Base-by-base conservation (phyloP, 2,888 invertebrate species). In the Tuta absoluta region DNA sequence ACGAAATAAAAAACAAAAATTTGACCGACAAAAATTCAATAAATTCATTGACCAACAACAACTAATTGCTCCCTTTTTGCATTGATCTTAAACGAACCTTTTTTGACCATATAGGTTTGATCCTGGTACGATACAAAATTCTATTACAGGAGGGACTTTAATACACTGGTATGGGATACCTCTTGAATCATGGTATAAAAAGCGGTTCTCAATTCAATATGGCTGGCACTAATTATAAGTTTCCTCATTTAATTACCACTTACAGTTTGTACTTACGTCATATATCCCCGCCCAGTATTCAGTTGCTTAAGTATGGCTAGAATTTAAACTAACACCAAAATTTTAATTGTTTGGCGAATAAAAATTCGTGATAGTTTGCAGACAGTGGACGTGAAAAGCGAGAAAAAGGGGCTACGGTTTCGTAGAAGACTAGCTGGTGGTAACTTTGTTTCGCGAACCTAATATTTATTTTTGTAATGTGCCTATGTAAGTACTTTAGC, bases 251-350 rank as follows among this genome's bases (percentile, higher is more conserved):
- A 87, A 88, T 89, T 89, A 87, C 81, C 81, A 78, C 78, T 76
- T 82, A 72, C 72, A 81, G 84, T 85, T 84, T 85, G 80, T 86
- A 80, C 79, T 82, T 77, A 83, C 83, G 86, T 84, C 86, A 84
- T 70, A 72, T 75, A 69, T 73, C 83, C 79, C 86, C 90, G 88
- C 90, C 90, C 86, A 78, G 72, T 75, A 78, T 80, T 81, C 79
- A 79, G 73, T 51, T 56, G 72, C 69, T 73, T 72, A 74, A 79
- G 77, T 75, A 77, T 78, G 74, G 74, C 73, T 72, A n/a, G 56
- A 10, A 33, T 56, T 56, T 56, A 56, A 17, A 10, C 0, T 1
- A 28, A 2, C 17, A 33, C 10, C 33, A 17, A 1, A 28, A 56
- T 56, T 33, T 24, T 53, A n/a, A 2, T 2, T 28, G 11, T 28